Conservation (phyloP, 2,797 vertebrate species). For the Neopelma chrysocephalum region DNA sequence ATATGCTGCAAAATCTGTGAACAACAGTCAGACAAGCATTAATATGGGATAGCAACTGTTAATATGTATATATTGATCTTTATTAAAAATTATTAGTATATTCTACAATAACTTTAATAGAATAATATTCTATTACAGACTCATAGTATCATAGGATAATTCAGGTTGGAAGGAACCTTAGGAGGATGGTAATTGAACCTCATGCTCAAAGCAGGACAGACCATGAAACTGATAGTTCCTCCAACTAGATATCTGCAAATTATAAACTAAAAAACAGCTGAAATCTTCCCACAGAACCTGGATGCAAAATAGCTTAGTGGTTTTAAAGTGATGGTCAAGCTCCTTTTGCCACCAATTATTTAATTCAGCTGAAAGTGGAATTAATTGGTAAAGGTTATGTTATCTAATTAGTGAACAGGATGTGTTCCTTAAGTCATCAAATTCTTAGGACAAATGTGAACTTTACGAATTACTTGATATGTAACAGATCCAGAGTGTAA, state of each 20-base stretch:
- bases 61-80: background rate
- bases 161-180: background rate
- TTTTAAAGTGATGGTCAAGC: background rate
- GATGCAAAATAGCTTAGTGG: background rate
- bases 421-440: background rate
- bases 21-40: background rate
- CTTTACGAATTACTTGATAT: background rate
- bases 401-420: background rate
- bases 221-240: background rate
- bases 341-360: background rate
- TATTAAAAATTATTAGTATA: background rate
- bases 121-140: background rate
- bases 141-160: background rate
- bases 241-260: background rate
- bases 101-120: background rate
- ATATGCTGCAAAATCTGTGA: background rate
- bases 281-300: background rate
- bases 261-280: background rate
- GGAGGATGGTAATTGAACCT: background rate
- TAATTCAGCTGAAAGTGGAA: background rate
- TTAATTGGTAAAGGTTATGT: background rate
- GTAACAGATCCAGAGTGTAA: background rate
- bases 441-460: background rate
- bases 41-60: background rate
- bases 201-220: background rate